Base-by-base conservation (phyloP, 2,797 vertebrate genomes). In the Acanthurus leucopareius region DNA sequence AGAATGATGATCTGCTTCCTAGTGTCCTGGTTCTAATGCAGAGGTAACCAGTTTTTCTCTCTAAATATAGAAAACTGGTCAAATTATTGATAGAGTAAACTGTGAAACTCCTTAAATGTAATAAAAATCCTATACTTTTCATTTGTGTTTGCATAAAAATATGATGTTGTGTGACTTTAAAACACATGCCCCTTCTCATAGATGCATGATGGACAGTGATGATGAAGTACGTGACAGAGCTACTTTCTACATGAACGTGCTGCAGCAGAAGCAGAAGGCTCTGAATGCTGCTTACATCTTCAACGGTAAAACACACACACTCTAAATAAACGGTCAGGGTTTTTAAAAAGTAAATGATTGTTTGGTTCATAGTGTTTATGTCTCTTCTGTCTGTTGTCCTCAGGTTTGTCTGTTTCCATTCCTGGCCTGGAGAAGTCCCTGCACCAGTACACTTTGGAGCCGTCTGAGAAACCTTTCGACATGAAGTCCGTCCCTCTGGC, bases 141-240 rank as follows among this genome's bases (percentile, higher is more conserved):
- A 19, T 10, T 32, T 32, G 28, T 32, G 28, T 32, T 32, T 32
- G 28, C 28, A 32, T 32, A 0, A 32, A 32, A 32, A 32, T 4
- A 32, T 5, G 28, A 32, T 32, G 28, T 5, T 5, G 28, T 32
- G 28, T 32, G 28, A 32, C 28, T 32, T 32, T 32, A 32, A 32
- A 32, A 13, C 7, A 61, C 13, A 40, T 35, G 28, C 22, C n/a
- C 42, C 11, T 25, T 44, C 4, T 48, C 28, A 7, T 82, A 99
- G 98, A 94, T 99, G 98, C 80, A 99, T 99, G 98, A 98, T 99
- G 97, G 98, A 99, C 93, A 98, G 96, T 0, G 98, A 99, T 2
- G 98, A 99, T 0, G 98, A 99, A 70, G 98, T 99, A 42, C 95
- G 98, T 0, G 98, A 99, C 95, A 95, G 98, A 93, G 98, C 98